These are phyloP conservation scores for Ariolimax columbianus DNA, from an alignment of 2,888 invertebrate genomes.

Conservation along the genomic window DNA sequence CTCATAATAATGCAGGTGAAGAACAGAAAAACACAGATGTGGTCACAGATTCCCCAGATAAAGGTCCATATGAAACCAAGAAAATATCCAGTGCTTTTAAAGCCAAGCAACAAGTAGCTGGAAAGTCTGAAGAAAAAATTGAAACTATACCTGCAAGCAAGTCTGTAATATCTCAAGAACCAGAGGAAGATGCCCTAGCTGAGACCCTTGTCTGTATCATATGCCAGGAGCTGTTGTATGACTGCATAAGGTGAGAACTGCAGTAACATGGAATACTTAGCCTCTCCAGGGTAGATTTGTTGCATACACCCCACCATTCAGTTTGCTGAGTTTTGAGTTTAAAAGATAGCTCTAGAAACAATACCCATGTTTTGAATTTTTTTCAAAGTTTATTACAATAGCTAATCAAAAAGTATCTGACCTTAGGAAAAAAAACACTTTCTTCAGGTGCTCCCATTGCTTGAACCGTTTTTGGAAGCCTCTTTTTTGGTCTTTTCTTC, in stretches of 20 bases:
- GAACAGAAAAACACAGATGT: not conserved
- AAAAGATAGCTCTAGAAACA: too few relatives aligned
- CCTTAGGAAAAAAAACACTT: too few relatives aligned
- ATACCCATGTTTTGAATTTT: too few relatives aligned
- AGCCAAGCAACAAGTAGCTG: not conserved
- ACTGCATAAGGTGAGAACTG: constrained; percentile 78
- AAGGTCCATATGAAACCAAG: not conserved
- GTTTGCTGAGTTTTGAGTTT: too few relatives aligned
- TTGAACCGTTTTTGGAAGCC: too few relatives aligned
- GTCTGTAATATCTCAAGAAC: not conserved
- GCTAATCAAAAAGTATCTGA: too few relatives aligned
- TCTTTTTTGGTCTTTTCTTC: too few relatives aligned
- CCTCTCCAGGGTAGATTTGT: too few relatives aligned
- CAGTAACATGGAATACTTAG: too few relatives aligned
- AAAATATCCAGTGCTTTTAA: not conserved
- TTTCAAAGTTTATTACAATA: too few relatives aligned
- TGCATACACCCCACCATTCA: too few relatives aligned
- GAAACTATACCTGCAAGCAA: not conserved
- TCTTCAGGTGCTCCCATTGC: too few relatives aligned
- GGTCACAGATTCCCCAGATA: not conserved
- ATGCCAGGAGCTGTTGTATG: constrained; percentile 77
- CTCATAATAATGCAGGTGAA: not conserved
- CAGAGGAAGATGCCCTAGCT: constrained; percentile 69
- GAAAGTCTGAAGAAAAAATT: not conserved
- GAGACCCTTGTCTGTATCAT: constrained; percentile 76